Conservation (phyloP, 1,140 invertebrate genomes). For the Drepana arcuata region DNA sequence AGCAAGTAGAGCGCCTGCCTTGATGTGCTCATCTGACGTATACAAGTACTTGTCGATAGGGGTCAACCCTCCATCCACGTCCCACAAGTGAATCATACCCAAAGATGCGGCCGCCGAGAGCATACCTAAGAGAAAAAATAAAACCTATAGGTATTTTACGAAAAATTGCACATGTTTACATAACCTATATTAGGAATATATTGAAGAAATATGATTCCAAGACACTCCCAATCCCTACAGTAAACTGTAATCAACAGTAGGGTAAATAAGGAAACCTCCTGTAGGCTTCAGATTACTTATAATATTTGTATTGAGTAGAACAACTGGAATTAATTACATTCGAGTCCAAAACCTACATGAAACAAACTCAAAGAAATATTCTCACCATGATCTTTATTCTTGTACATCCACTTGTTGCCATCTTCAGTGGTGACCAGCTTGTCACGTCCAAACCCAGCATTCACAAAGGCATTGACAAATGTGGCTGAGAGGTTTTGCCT, state of each 20-base stretch:
- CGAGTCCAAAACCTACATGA: slow-evolving; percentile 10
- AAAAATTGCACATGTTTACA: too few relatives aligned
- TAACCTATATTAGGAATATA: too few relatives aligned
- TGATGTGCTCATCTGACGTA: slow-evolving; percentile 95
- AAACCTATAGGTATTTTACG: too few relatives aligned
- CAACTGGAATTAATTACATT: too few relatives aligned
- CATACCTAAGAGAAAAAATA: too few relatives aligned
- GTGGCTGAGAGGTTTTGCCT: slow-evolving; percentile 97
- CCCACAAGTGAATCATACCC: slow-evolving; percentile 95
- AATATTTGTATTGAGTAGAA: too few relatives aligned
- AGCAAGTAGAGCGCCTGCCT: slow-evolving; percentile 96
- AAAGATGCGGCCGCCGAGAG: slow-evolving; percentile 97
- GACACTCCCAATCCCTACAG: too few relatives aligned
- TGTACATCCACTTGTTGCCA: slow-evolving; percentile 98
- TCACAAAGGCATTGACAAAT: slow-evolving; percentile 99
- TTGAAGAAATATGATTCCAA: too few relatives aligned
- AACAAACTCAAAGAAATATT: slow-evolving; percentile 4
- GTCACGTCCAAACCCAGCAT: slow-evolving; percentile 98
- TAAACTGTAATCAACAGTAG: too few relatives aligned
- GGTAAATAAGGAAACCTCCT: too few relatives aligned
- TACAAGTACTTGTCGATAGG: slow-evolving; percentile 99
- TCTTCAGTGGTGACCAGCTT: slow-evolving; percentile 97
- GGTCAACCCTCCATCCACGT: slow-evolving; percentile 97
- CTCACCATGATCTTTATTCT: slow-evolving; percentile 96
- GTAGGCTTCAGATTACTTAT: too few relatives aligned